Base-by-base conservation (phyloP, 2,797 vertebrate genomes). In the Pipistrellus pipistrellus region DNA sequence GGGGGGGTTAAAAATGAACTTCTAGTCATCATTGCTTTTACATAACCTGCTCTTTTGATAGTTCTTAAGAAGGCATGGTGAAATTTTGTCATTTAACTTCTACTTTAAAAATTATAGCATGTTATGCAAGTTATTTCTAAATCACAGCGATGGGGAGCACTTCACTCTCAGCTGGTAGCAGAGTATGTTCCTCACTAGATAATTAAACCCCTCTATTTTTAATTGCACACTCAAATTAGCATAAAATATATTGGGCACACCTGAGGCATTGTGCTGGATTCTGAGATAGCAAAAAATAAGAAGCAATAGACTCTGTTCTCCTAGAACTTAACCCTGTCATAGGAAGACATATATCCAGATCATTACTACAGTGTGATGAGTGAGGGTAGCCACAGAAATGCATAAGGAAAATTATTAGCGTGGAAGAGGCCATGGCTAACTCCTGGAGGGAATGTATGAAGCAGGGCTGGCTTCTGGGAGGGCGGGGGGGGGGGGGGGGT, bases 111-210 rank as follows among this genome's bases (percentile, higher is more conserved):
- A 73, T 66, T 76, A 32, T 93, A 64, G 53, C 55, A 13, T 86
- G 66, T 32, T 75, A 90, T 44, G 69, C 18, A 83, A 78, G 69
- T 68, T 71, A 62, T 88, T 93, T 94, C 55, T 89, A 66, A 71
- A 80, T 88, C 68, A 93, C 38, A 83, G 75, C 76, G 92, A 46
- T 76, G 30, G 57, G 32, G 25, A 93, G 25, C 11, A 66, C 30
- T 85, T 90, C 66, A 44, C 55, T 59, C 48, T 93, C 48, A 88
- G 44, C 15, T 90, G 8, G 38, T 62, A 90, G 64, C 20, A 87
- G 48, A 6, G 27, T 88, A 51, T 87, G 27, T 93, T 88, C 90
- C 82, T 94, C 30, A 75, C 85, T 94, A 85, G n/a, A 64, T 90
- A 91, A 90, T 53, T 59, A 80, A 76, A 35, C 21, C 17, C 66